Base-by-base conservation (phyloP, 2,797 vertebrate genomes). In the Etheostoma perlongum region DNA sequence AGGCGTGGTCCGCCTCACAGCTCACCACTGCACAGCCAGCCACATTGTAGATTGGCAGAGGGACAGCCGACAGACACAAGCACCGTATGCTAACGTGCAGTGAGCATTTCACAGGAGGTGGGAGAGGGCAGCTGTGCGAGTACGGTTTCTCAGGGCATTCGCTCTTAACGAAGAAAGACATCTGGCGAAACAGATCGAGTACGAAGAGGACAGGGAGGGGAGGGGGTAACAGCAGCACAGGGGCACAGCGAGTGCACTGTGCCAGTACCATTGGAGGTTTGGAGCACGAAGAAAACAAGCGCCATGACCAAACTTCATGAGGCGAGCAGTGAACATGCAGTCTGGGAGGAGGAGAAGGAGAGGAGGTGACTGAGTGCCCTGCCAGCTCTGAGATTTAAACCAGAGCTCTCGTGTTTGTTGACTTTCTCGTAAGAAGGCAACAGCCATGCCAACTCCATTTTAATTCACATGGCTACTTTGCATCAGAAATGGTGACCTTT, bases 401-500 rank as follows among this genome's bases (percentile, higher is more conserved):
- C 90, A 91, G 89, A 89, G 74, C 87, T 85, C 82, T 74, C 7
- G 63, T 68, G 76, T 92, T 90, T 92, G 90, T 92, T 93, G 88
- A 91, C 81, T 88, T 88, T 89, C 86, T 90, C 71, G 83, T 87
- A 86, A 90, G 83, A 88, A 83, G 84, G 82, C 81, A 78, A 42
- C 67, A 57, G 85, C 70, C 61, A 9, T 78, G 85, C 85, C 85
- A 89, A 44, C 72, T 79, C 79, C 21, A 1, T 85, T 84, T 88
- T 76, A 75, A 82, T 87, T 89, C 89, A 88, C 84, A 80, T 88
- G 88, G 82, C 87, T 90, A 89, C 91, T 90, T 91, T 89, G 87
- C 91, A 90, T 91, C 88, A 88, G 85, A 91, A 76, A 79, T 42
- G 81, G 48, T 75, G 75, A 86, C 76, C 72, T 76, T 88, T 78